Base-by-base conservation (phyloP, 64 coral and sea anemone species). In the Catalaphyllia jardinei region DNA sequence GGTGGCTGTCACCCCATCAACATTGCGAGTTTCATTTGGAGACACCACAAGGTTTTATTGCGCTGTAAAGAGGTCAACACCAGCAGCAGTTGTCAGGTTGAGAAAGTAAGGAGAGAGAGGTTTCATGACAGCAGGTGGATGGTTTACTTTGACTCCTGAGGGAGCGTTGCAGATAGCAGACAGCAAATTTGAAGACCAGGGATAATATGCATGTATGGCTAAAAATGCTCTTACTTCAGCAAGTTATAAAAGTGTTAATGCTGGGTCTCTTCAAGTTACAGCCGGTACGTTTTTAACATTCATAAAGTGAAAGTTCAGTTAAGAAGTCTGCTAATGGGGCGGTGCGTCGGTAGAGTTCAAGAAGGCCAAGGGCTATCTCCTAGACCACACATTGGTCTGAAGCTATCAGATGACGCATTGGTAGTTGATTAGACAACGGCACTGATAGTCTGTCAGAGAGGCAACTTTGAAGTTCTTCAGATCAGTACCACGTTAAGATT, bases 121-220 rank as follows among this genome's bases (percentile, higher is more conserved):
- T 19, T 69, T 60, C 12, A 75, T 78, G 42, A 72, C 57, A 57
- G 22, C 52, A 28, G 20, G 88, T 78, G 55, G 78, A 30, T 67
- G 72, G 15, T 88, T 88, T 62, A 94, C 95, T 39, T 85, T 91
- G 39, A 73, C 42, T 59, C 61, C 83, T n/a, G 69, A 79, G 38
- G 86, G 95, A 61, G 86, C 91, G 13, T 78, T 94, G 42, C 92
- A 98, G 51, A 96, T 96, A 79, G 62, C 24, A n/a, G 93, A 96
- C 79, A 84, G 93, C 19, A 51, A 29, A 42, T 71, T 65, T n/a
- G n/a, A 4, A 38, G 91, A 96, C 62, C 62, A 50, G 38, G 94
- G 94, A 5, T 62, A 89, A 29, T 96, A 96, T 52, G 87, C 60
- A 60, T 96, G 94, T 82, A 86, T 78, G 14, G 94, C 73, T 15